Conservation (phyloP, 1,140 invertebrate species). For the Nomia melanderi region DNA sequence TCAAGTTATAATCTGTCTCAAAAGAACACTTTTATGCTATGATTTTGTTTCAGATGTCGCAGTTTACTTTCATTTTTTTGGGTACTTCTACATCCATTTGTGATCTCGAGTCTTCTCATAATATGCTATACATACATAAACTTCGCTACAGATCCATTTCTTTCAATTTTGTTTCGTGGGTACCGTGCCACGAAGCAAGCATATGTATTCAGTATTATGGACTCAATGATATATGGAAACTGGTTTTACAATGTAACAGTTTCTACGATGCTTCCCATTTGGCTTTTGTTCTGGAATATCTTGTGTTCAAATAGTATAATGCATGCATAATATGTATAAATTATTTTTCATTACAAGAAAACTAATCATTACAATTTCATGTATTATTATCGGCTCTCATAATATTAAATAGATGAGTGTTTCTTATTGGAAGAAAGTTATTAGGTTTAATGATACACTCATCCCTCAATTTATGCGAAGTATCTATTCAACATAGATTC, state of each 20-base stretch:
- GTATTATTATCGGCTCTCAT: too few relatives aligned
- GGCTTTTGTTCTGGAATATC: conserved; percentile 84
- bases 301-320: conserved; percentile 50
- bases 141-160: conserved; percentile 83
- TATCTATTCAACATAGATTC: too few relatives aligned
- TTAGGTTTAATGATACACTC: too few relatives aligned
- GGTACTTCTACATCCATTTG: conserved; percentile 87
- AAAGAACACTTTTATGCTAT: background rate
- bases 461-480: too few relatives aligned
- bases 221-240: conserved; percentile 89
- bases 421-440: too few relatives aligned
- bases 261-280: conserved; percentile 83
- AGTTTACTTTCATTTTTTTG: conserved; percentile 80
- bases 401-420: too few relatives aligned
- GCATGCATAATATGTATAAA: conserved; percentile 23
- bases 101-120: conserved; percentile 83
- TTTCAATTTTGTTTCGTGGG: conserved; percentile 80
- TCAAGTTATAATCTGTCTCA: background rate
- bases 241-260: conserved; percentile 84
- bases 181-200: conserved; percentile 87
- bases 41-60: conserved; percentile 70
- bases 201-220: conserved; percentile 89
- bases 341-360: background rate
- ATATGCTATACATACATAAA: conserved; percentile 83
- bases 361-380: background rate